phyloP scores from a whole-genome alignment of 2,888 invertebrate species.

The Pollenia amentaria region DNA sequence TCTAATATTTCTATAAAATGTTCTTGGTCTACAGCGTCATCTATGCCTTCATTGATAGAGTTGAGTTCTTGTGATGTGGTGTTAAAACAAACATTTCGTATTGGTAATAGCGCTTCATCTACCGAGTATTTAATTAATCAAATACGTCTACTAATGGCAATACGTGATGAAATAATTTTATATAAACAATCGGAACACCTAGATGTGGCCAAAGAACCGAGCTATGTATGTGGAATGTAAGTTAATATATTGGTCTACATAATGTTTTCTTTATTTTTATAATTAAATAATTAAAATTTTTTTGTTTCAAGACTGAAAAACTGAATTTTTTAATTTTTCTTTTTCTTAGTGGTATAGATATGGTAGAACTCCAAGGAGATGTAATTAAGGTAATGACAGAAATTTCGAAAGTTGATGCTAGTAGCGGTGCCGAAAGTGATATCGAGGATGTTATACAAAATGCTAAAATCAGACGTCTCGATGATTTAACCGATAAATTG shows the following conservation, averaged over 20 bases:
- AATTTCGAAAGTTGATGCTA: conserved; percentile 78
- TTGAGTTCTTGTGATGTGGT: conserved; percentile 80
- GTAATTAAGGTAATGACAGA: conserved; percentile 82
- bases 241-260: no score
- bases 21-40: conserved; percentile 78
- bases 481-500: conserved; percentile 83
- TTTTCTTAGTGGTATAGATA: conserved; percentile 79
- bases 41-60: conserved; percentile 79
- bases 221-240: conserved; percentile 81
- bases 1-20: conserved; percentile 79
- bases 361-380: conserved; percentile 79
- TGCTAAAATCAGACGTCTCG: conserved; percentile 78
- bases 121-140: conserved; percentile 82
- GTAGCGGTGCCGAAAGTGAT: conserved; percentile 77
- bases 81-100: conserved; percentile 80
- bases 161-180: conserved; percentile 82
- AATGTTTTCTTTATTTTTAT: no score
- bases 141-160: conserved; percentile 80
- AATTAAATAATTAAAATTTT: no score
- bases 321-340: no score
- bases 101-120: conserved; percentile 77
- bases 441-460: conserved; percentile 82
- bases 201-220: conserved; percentile 75
- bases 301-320: no score
- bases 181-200: conserved; percentile 76